phyloP scores from a whole-genome alignment of 53 echinoderm and acorn worm genomes.

The Holothuria scabra region DNA sequence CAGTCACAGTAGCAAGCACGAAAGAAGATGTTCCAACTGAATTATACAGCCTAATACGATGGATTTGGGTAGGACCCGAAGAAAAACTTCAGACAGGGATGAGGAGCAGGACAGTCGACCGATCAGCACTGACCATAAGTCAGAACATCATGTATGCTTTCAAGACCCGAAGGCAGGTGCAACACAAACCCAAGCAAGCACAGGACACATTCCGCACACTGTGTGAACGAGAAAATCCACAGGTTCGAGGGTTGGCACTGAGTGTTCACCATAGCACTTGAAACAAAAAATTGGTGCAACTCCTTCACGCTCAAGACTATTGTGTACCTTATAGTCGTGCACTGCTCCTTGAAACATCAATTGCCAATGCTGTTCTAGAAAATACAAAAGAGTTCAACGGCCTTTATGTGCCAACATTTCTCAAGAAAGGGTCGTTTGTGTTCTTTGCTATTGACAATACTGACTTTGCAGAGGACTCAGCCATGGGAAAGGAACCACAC shows the following conservation, averaged over 20 bases:
- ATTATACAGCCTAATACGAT: too few species aligned
- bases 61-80: too few species aligned
- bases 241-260: constrained; percentile 59
- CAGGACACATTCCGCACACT: constrained; percentile 52
- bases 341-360: constrained; percentile 62
- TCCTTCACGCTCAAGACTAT: constrained; percentile 54
- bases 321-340: constrained; percentile 63
- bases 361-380: constrained; percentile 68
- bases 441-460: constrained; percentile 66
- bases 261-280: constrained; percentile 63
- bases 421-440: too few species aligned
- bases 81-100: too few species aligned
- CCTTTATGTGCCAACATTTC: constrained; percentile 59
- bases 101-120: too few species aligned
- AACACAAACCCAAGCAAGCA: too few species aligned
- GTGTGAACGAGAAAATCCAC: constrained; percentile 63
- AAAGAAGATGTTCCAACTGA: too few species aligned
- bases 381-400: constrained; percentile 57
- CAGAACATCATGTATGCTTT: constrained; percentile 59
- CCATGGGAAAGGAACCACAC: constrained; percentile 71
- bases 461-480: constrained; percentile 67
- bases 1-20: too few species aligned
- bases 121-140: constrained; percentile 50
- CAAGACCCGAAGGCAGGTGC: constrained; percentile 52
- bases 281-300: constrained; percentile 34